These are phyloP conservation scores for Magallana gigas DNA, from an alignment of 1,140 invertebrate genomes.

Conservation along the genomic window DNA sequence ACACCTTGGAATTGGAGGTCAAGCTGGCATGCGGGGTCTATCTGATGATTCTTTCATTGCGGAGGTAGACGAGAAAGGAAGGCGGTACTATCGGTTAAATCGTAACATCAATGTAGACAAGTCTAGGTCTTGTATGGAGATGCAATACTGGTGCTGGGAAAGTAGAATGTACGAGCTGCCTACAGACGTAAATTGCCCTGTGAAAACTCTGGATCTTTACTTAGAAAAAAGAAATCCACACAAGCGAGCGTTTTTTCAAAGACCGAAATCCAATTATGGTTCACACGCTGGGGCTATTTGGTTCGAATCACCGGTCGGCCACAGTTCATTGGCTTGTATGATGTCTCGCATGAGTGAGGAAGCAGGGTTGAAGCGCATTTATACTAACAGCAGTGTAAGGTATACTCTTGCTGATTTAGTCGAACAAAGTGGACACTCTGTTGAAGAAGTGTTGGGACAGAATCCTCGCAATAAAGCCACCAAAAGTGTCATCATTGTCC, in stretches of 20 bases:
- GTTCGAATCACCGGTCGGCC: conserved; percentile 58
- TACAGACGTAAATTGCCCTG: conserved; percentile 50
- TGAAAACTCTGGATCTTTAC: conserved; percentile 51
- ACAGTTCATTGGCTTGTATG: conserved; percentile 53
- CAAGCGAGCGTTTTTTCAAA: conserved; percentile 56
- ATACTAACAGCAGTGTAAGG: conserved; percentile 53
- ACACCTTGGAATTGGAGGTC: conserved; percentile 56
- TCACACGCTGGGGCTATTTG: conserved; percentile 28
- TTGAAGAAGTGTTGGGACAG: conserved; percentile 52
- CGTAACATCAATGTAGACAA: conserved; percentile 44
- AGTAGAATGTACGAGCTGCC: conserved; percentile 54
- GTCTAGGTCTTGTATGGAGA: conserved; percentile 56
- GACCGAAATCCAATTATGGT: conserved; percentile 50
- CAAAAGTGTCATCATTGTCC: conserved; percentile 18
- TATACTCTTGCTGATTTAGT: conserved; percentile 49
- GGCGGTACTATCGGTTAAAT: conserved; percentile 53
- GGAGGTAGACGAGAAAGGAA: conserved; percentile 53
- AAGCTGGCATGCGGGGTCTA: conserved; percentile 51
- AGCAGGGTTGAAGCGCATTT: conserved; percentile 41
- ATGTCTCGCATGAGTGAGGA: conserved; percentile 57
- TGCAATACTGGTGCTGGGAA: conserved; percentile 61
- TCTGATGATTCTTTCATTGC: conserved; percentile 49
- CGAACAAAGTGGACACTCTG: conserved; percentile 37
- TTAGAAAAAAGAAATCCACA: conserved; percentile 50
- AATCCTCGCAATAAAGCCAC: conserved; percentile 53